Base-by-base conservation (phyloP, 2,797 vertebrate species). In the Propithecus perrieri region DNA sequence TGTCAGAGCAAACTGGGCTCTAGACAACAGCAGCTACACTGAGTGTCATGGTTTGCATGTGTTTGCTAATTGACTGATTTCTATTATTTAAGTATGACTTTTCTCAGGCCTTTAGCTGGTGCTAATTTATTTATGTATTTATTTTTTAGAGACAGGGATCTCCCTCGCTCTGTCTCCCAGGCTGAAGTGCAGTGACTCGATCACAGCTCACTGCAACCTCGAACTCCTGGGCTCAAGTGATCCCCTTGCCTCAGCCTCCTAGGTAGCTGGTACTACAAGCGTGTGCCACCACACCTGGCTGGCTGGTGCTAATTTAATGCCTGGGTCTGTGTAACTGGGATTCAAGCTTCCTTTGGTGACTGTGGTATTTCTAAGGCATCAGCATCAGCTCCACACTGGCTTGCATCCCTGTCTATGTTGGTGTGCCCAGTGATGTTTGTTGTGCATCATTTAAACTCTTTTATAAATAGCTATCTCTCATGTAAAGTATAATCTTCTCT, bases 391-490 rank as follows among this genome's bases (percentile, higher is more conserved):
- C 7, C 65, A 81, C n/a, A 26, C 63, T 55, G 72, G 20, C 13
- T 94, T 78, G 43, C 12, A 30, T 41, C 57, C 26, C 81, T 95
- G n/a, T 78, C 90, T 83, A 0, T 80, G 30, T 48, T 91, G 55
- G 65, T 90, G 61, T 43, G 63, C 63, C 11, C 8, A 24, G 8
- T 38, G 55, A 8, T 88, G 46, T 88, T 86, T 94, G 46, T 87
- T 92, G 65, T 81, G n/a, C 33, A 67, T 95, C 20, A 53, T 72
- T 91, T 94, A 89, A 96, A 89, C 30, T 76, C 41, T 69, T 90
- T 95, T 81, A 94, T 76, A 95, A 97, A 89, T 71, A 83, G 50
- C 46, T 90, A 14, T 76, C 50, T 97, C 30, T 67, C 93, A 76
- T 43, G 59, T 91, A 91, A 96, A 96, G 75, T 79, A 71, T 53